These are phyloP conservation scores for Pagetopsis macropterus DNA, from an alignment of 2,797 vertebrate species.

Conservation along the genomic window DNA sequence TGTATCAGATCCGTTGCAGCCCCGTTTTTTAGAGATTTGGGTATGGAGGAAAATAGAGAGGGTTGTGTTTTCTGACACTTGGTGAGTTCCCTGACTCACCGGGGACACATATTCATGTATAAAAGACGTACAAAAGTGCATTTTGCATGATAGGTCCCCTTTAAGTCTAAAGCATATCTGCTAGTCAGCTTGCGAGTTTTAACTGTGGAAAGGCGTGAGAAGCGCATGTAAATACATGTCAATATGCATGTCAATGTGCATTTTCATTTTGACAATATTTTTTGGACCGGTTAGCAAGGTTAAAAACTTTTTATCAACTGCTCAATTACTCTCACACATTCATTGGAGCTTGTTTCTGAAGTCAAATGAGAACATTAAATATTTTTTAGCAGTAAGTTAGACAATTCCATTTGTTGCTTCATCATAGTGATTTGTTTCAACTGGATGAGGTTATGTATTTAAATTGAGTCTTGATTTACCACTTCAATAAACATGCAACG, in stretches of 20 bases:
- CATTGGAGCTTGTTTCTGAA: neutral
- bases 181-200: too few relatives aligned
- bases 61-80: too few relatives aligned
- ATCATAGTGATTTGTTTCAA: constrained; percentile 27
- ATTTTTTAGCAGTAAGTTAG: neutral
- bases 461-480: constrained; percentile 38
- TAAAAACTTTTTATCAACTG: neutral
- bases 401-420: constrained; percentile 20
- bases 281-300: neutral
- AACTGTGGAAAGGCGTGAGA: neutral
- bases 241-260: neutral
- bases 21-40: too few relatives aligned
- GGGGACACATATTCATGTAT: too few relatives aligned
- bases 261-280: neutral
- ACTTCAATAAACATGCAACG: constrained; percentile 35
- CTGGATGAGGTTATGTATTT: constrained; percentile 13
- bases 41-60: too few relatives aligned
- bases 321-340: too few relatives aligned
- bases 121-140: too few relatives aligned
- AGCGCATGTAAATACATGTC: neutral
- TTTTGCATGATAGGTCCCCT: too few relatives aligned
- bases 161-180: too few relatives aligned
- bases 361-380: neutral
- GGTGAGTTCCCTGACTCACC: too few relatives aligned
- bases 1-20: too few relatives aligned